Percentiles rank a stretch among this genome's conserved stretches.
phyloP scores from a whole-genome alignment of 2,888 invertebrate genomes.

The Drosophila paranaensis region DNA sequence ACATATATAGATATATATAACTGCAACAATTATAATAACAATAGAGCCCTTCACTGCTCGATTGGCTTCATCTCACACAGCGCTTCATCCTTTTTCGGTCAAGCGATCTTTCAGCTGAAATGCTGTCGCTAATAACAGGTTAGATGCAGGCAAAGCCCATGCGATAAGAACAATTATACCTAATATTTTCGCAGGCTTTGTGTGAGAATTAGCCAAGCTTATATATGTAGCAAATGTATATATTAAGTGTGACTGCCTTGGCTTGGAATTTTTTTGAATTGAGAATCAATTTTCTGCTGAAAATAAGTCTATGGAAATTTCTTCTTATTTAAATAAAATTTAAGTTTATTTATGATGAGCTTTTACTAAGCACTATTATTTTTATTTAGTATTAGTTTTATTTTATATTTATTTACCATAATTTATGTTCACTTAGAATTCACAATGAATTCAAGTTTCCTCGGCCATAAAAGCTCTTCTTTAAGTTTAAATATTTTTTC shows the following conservation, averaged over 20 bases:
- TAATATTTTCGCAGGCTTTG: not conserved
- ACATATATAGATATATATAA: not conserved
- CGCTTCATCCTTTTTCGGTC: not conserved
- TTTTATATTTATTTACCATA: not conserved
- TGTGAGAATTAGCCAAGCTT: no score
- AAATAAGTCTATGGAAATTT: no score
- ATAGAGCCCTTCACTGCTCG: constrained; percentile 48
- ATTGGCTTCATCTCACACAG: constrained; percentile 37
- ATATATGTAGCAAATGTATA: not conserved
- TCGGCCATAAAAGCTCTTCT: no score
- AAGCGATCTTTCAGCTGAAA: not conserved
- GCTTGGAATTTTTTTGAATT: no score
- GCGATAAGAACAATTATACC: not conserved
- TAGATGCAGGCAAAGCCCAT: not conserved
- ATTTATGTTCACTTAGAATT: not conserved
- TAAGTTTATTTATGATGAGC: no score
- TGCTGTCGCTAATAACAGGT: not conserved
- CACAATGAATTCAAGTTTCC: no score
- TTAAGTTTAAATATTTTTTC: no score
- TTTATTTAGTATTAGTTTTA: no score
- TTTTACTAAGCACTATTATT: no score
- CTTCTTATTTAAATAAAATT: no score
- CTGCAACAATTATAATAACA: constrained; percentile 28
- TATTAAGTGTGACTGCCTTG: no score
- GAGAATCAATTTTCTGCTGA: no score